A percentile compares a stretch with the other conserved stretches of the same genome.
Evolutionary conservation across 2,113 vertebrate species (phyloP).

Genomic region (Centropus unirufus): DNA sequence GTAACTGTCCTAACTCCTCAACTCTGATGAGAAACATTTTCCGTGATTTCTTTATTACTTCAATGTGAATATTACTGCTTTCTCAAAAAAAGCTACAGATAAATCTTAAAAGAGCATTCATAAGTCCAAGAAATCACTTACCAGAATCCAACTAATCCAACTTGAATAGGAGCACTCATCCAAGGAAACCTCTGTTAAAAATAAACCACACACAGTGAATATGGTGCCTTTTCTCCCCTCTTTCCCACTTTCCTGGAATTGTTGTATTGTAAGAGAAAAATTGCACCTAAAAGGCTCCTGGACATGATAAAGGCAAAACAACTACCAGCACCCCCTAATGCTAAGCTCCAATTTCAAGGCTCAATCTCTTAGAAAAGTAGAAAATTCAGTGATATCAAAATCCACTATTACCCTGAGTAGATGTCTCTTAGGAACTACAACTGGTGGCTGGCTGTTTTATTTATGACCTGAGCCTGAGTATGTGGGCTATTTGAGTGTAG

Average conservation of each 20-base stretch:
- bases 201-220: background rate
- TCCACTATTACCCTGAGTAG: background rate
- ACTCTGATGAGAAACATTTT: background rate
- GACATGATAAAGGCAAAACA: background rate
- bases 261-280: background rate
- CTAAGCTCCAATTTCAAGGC: background rate
- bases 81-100: background rate
- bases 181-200: constrained; percentile 89
- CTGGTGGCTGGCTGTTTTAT: background rate
- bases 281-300: background rate
- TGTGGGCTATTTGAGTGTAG: rapidly evolving
- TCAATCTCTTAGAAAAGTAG: background rate
- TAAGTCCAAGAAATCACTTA: constrained; percentile 56
- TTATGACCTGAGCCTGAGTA: background rate
- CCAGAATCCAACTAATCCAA: constrained; percentile 95
- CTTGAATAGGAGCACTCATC: constrained; percentile 99
- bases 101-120: background rate
- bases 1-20: background rate
- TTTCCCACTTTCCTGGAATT: background rate
- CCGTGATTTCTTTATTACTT: too few relatives aligned
- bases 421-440: background rate
- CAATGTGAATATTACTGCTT: background rate
- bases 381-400: background rate
- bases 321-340: background rate
- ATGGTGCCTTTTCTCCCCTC: background rate